These are phyloP conservation scores for Numenius arquata DNA, from an alignment of 2,113 vertebrate species.

Conservation along the genomic window DNA sequence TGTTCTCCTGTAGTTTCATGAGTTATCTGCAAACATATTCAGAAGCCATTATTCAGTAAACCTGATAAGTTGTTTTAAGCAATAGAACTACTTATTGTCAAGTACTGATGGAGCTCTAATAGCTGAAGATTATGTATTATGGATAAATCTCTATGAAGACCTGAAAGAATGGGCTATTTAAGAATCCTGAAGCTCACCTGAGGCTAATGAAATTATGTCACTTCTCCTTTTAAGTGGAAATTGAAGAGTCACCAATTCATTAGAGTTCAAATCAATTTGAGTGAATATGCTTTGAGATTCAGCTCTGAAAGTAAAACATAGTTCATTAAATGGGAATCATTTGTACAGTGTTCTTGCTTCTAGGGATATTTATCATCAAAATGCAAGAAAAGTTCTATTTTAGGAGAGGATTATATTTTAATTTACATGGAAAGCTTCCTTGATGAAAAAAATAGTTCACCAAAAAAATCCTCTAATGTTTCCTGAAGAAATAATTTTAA, in stretches of 20 bases:
- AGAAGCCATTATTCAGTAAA: neutral
- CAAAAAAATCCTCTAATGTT: neutral
- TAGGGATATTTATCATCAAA: slow-evolving; percentile 58
- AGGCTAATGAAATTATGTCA: slow-evolving; percentile 55
- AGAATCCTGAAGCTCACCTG: slow-evolving; percentile 22
- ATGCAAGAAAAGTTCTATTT: slow-evolving; percentile 53
- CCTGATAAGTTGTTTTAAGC: neutral
- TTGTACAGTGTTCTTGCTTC: slow-evolving; percentile 51
- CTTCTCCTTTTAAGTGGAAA: slow-evolving; percentile 53
- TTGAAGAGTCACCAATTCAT: slow-evolving; percentile 30
- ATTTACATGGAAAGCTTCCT: slow-evolving; percentile 59
- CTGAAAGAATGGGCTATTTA: neutral
- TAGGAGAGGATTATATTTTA: slow-evolving; percentile 44
- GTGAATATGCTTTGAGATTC: slow-evolving; percentile 53
- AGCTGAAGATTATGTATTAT: neutral
- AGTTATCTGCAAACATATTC: neutral
- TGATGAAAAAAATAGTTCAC: slow-evolving; percentile 9
- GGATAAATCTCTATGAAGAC: neutral
- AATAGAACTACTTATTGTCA: neutral
- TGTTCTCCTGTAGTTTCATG: neutral
- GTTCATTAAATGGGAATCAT: slow-evolving; percentile 58
- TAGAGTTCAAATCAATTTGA: slow-evolving; percentile 56
- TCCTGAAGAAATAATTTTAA: neutral
- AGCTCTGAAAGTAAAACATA: slow-evolving; percentile 44
- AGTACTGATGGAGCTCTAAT: neutral